Base-by-base conservation (phyloP, 2,113 vertebrate species). In the Calidris pygmaea region DNA sequence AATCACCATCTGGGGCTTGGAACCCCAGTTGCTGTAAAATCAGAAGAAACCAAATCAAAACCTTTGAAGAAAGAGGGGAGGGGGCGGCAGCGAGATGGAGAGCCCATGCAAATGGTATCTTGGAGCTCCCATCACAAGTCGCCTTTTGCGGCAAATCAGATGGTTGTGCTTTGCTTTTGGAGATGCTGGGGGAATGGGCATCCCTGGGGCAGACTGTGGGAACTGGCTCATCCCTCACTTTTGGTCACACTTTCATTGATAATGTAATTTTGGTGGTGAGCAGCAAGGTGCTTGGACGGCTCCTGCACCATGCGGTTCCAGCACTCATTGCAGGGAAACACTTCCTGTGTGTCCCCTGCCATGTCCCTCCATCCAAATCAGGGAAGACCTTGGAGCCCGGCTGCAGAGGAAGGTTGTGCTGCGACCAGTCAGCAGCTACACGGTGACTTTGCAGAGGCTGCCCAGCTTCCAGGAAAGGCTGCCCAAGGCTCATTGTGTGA, bases 11-110 rank as follows among this genome's bases (percentile, higher is more conserved):
- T 21, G n/a, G 68, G 43, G 15, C 37, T 32, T 47, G 63, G 76
- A 85, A 63, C 55, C 45, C 71, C 35, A 29, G 70, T 27, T 67
- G 29, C 63, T 39, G 18, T 35, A 35, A 66, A 75, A 83, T 4
- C 13, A 66, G 55, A 87, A 76, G 60, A 68, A 89, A 75, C 35
- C 59, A 66, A 62, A 78, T 35, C 37, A 35, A 89, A 73, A 52
- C 4, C 37, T 82, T 78, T 68, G 71, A 62, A 52, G 43, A 55
- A 21, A 29, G 65, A 55, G 52, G 39, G 39, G 32, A 34, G 43
- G 30, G 47, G 26, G 29, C 0, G 4, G 52, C 56, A 73, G 56
- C 0, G 0, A 21, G 21, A 43, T 1, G 18, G 59, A 50, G 53
- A n/a, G 53, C 53, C 32, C 35, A 30, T 0, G 2, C 58, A 39